Evolutionary conservation across 2,797 vertebrate genomes (phyloP).

Genomic region (Astyanax mexicanus): DNA sequence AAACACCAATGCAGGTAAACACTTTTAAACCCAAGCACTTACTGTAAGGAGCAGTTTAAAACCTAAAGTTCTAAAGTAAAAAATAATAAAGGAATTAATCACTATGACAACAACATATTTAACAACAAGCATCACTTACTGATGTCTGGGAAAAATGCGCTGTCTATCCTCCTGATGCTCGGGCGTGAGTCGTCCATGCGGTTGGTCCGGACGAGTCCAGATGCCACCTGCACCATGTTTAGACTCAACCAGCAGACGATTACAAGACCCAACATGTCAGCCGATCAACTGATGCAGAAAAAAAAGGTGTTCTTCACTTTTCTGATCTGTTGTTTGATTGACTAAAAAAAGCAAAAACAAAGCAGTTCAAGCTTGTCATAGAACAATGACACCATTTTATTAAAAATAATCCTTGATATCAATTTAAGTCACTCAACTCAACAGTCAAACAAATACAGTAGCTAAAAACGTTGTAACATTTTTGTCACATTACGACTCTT

Average conservation of each 20-base stretch:
- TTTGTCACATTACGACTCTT: no score
- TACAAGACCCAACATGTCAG: slow-evolving; percentile 66
- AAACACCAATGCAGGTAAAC: no score
- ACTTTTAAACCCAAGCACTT: no score
- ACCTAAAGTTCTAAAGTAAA: no score
- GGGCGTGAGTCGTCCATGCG: slow-evolving; percentile 59
- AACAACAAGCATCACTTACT: slow-evolving; percentile 64
- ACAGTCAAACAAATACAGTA: no score
- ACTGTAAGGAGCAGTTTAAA: no score
- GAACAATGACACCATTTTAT: no score
- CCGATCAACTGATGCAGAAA: slow-evolving; percentile 23
- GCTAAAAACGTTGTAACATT: no score
- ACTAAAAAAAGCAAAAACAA: not conserved
- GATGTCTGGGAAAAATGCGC: slow-evolving; percentile 64
- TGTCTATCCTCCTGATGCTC: slow-evolving; percentile 51
- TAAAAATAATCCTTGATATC: no score
- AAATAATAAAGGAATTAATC: no score
- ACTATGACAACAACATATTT: no score
- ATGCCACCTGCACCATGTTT: slow-evolving; percentile 63
- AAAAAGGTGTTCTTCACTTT: not conserved
- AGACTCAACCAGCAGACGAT: slow-evolving; percentile 68
- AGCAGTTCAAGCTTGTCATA: not conserved
- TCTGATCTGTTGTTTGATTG: not conserved
- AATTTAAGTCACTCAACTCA: no score
- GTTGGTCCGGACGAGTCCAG: slow-evolving; percentile 63